Conservation (phyloP, 2,888 invertebrate genomes). For the Eupithecia insigniata region DNA sequence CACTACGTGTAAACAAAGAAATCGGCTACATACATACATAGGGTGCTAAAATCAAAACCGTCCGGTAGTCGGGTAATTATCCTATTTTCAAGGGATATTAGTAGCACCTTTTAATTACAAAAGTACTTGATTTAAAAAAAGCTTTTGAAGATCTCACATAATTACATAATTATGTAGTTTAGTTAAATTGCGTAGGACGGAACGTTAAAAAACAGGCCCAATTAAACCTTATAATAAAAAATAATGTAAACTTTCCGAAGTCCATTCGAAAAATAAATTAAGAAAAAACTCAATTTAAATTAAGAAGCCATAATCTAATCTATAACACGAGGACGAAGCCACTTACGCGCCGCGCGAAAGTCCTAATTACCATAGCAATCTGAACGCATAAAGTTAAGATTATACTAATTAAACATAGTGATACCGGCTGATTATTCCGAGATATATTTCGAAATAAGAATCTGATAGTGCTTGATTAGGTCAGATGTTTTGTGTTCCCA, state of each 20-base stretch:
- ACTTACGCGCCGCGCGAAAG: constrained; percentile 66
- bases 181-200: not conserved
- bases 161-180: not conserved
- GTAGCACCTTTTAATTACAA: no score
- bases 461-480: constrained; percentile 33
- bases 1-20: no score
- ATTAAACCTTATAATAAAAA: constrained; percentile 1
- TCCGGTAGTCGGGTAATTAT: no score
- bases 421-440: constrained; percentile 31
- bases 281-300: constrained; percentile 53
- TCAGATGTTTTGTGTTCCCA: not conserved
- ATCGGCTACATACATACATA: no score
- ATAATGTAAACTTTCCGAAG: constrained; percentile 27
- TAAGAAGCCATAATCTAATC: constrained; percentile 66
- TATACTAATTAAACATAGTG: constrained; percentile 72
- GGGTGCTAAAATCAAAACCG: no score
- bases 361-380: constrained; percentile 79
- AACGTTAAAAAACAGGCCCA: not conserved
- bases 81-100: no score
- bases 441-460: constrained; percentile 34
- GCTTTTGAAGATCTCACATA: not conserved
- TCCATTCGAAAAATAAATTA: constrained; percentile 15
- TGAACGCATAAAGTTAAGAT: constrained; percentile 79
- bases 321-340: constrained; percentile 76
- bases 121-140: not conserved